Conservation (phyloP, 2,113 vertebrate genomes). For the Cariama cristata region DNA sequence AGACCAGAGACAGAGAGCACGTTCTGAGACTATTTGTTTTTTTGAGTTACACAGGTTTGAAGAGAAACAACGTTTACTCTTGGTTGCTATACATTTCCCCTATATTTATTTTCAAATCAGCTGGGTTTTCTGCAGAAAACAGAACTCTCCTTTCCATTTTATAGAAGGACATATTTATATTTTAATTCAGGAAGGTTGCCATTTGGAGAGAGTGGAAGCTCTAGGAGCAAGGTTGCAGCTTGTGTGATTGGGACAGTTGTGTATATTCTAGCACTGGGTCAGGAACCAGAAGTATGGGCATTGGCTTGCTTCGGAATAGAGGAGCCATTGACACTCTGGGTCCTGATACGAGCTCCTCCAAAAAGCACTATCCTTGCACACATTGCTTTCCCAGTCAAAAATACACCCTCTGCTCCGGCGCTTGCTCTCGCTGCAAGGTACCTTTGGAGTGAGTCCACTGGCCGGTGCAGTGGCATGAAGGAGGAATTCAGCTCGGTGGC, state of each 20-base stretch:
- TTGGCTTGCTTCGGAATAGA: not conserved
- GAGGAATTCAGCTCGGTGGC: not conserved
- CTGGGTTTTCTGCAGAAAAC: conserved; percentile 56
- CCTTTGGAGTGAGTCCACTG: not conserved
- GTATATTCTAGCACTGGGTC: not conserved
- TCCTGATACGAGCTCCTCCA: not conserved
- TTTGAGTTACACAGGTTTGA: not conserved
- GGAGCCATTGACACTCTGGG: not conserved
- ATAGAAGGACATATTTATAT: not conserved
- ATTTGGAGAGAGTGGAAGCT: not conserved
- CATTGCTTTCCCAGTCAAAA: not conserved
- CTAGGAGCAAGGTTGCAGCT: not conserved
- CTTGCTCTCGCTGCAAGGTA: not conserved
- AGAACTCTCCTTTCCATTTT: conserved; percentile 26
- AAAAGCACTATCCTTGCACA: not conserved
- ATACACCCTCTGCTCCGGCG: not conserved
- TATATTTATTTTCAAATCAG: conserved; percentile 67
- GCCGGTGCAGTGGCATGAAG: not conserved
- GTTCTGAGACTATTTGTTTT: conserved; percentile 47
- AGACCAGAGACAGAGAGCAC: conserved; percentile 28
- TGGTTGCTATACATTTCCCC: conserved; percentile 36
- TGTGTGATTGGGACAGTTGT: not conserved
- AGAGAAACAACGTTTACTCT: conserved; percentile 27
- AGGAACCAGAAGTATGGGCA: not conserved
- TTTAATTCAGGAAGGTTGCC: conserved; percentile 29